Evolutionary conservation across 1,140 invertebrate genomes (phyloP).

Genomic region (Drosophila sucinea): DNA sequence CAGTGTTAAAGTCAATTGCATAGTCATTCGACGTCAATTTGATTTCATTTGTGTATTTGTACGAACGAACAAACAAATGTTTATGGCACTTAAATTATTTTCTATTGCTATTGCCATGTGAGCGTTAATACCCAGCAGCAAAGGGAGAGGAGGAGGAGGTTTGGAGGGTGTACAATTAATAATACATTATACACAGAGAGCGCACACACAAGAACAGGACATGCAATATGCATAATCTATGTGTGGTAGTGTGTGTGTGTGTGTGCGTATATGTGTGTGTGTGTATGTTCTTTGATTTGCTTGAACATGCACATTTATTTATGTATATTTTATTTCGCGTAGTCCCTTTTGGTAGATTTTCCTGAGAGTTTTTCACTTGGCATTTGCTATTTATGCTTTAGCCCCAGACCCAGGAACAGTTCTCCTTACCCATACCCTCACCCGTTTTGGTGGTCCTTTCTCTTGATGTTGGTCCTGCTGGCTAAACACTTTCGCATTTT

Average conservation of each 20-base stretch:
- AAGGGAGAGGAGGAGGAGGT: background rate
- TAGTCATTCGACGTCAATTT: slow-evolving; percentile 24
- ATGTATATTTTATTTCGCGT: slow-evolving; percentile 66
- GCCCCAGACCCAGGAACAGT: slow-evolving; percentile 9
- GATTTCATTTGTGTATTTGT: slow-evolving; percentile 1
- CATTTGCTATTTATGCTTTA: slow-evolving; percentile 66
- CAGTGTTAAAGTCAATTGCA: slow-evolving; percentile 35
- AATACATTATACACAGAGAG: slow-evolving; percentile 36
- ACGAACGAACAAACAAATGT: background rate
- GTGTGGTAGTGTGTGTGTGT: slow-evolving; percentile 35
- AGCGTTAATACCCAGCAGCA: slow-evolving; percentile 2
- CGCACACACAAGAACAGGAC: background rate
- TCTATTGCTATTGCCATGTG: slow-evolving; percentile 1
- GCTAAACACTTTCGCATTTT: slow-evolving; percentile 70
- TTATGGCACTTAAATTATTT: slow-evolving; percentile 16
- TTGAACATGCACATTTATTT: slow-evolving; percentile 74
- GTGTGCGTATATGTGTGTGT: background rate
- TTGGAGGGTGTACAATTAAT: slow-evolving; percentile 44
- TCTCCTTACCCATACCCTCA: background rate
- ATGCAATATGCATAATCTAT: slow-evolving; percentile 75
- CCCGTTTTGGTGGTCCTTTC: background rate
- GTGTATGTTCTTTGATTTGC: slow-evolving; percentile 73
- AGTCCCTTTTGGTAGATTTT: slow-evolving; percentile 44
- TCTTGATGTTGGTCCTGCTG: slow-evolving; percentile 25
- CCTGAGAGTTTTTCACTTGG: slow-evolving; percentile 36